phyloP scores from a whole-genome alignment of 2,888 invertebrate species.

The Iselma pallidipennis region DNA sequence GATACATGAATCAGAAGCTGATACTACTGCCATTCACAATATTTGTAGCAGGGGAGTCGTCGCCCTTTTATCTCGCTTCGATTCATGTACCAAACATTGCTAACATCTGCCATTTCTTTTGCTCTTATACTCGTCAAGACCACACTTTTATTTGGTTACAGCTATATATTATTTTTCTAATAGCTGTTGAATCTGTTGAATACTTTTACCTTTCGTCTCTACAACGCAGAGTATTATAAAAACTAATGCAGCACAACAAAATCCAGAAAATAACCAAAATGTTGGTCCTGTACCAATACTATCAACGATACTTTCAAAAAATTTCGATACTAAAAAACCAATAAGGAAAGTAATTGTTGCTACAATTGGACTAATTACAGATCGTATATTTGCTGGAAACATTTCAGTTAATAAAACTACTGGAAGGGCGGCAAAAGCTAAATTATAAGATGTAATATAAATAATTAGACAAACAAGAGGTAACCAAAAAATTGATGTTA shows the following conservation, averaged over 20 bases:
- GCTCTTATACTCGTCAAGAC: too few species aligned
- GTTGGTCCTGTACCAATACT: constrained; percentile 67
- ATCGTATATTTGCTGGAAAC: constrained; percentile 76
- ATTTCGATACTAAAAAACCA: constrained; percentile 77
- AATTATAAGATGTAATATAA: constrained; percentile 72
- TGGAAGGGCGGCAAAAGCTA: constrained; percentile 69
- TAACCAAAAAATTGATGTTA: constrained; percentile 35
- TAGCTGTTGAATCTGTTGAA: constrained; percentile 75
- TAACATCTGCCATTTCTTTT: too few species aligned
- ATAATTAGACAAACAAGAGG: constrained; percentile 58
- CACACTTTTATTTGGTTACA: too few species aligned
- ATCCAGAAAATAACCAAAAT: constrained; percentile 71
- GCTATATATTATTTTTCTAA: constrained; percentile 18
- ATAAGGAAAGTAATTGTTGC: constrained; percentile 76
- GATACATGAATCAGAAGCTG: too few species aligned
- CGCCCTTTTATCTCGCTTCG: too few species aligned
- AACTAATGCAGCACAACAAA: constrained; percentile 35
- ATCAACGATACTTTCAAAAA: constrained; percentile 63
- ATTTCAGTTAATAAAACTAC: constrained; percentile 72
- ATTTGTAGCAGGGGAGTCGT: too few species aligned
- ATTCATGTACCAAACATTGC: too few species aligned
- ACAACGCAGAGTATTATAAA: constrained; percentile 36
- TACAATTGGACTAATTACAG: constrained; percentile 56
- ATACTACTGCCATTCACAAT: too few species aligned
- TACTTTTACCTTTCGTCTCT: constrained; percentile 85